Base-by-base conservation (phyloP, 2,113 vertebrate species). In the Hippolais icterina region DNA sequence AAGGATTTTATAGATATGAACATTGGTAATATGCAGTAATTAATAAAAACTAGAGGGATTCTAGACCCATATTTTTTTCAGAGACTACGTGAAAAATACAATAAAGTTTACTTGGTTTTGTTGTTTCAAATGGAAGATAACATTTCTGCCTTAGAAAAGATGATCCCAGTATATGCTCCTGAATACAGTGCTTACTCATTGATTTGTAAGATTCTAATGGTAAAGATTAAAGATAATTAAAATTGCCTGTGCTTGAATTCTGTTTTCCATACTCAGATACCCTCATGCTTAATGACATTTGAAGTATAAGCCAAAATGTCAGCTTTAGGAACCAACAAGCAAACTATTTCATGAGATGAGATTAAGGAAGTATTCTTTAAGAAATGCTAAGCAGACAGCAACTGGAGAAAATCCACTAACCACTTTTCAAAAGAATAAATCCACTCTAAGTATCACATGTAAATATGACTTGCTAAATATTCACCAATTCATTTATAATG, bases 371-470 rank as follows among this genome's bases (percentile, higher is more conserved):
- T 31, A 9, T 72, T 54, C 42, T 64, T 56, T 39, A 60, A 80
- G 71, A n/a, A 85, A 35, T 44, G 50, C 41, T 78, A 33, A 44
- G 27, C 5, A 12, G 57, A 35, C 11, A 92, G 17, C 21, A 20
- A 83, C 9, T 50, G 61, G 39, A 94, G 50, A 87, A 90, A 94
- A 76, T 31, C 29, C n/a, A 46, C 37, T 84, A 64, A 66, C 29
- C 4, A 4, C 28, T 44, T 78, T 54, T 75, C 8, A 44, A 68
- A 75, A 68, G 4, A 87, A 71, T 24, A 64, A 47, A 76, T 47
- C 28, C 12, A 47, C 37, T 75, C 59, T 57, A 76, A 47, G 14
- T 56, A 64, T 2, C 10, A 27, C 42, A 39, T 3, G 2, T 50
- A 94, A 85, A 83, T 75, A 61, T 10, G 5, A 35, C 27, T 44